Conservation (phyloP, 2,113 vertebrate species). For the Paracanthobrama guichenoti region DNA sequence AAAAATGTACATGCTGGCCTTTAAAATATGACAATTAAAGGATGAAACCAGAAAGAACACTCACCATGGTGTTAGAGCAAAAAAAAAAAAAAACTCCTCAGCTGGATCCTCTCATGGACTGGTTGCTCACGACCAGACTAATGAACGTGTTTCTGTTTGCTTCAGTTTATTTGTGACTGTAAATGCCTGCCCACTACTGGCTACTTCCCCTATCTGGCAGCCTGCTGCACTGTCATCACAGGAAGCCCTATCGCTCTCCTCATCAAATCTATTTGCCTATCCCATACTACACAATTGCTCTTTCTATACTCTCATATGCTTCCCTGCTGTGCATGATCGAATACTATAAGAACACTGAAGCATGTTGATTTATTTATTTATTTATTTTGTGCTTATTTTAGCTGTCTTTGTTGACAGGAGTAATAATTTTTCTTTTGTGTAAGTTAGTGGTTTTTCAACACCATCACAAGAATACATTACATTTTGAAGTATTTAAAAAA, state of each 20-base stretch:
- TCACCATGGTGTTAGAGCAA: slow-evolving; percentile 68
- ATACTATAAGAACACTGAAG: background rate
- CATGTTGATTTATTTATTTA: background rate
- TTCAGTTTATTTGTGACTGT: slow-evolving; percentile 46
- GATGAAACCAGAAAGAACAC: slow-evolving; percentile 51
- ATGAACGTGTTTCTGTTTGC: slow-evolving; percentile 38
- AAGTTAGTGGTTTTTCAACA: no score
- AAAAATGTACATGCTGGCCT: background rate
- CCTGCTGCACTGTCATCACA: slow-evolving; percentile 53
- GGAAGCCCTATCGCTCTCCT: slow-evolving; percentile 65
- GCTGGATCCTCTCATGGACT: slow-evolving; percentile 13
- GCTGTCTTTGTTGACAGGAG: background rate
- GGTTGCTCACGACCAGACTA: background rate
- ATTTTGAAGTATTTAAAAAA: no score
- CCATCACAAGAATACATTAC: no score
- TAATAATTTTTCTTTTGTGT: no score
- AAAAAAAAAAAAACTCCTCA: background rate
- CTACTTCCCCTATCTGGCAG: slow-evolving; percentile 70
- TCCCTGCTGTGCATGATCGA: background rate
- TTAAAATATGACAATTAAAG: background rate
- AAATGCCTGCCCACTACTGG: slow-evolving; percentile 53
- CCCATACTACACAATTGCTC: slow-evolving; percentile 58
- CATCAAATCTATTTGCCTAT: slow-evolving; percentile 75
- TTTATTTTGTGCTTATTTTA: background rate
- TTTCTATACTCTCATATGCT: slow-evolving; percentile 42